These are phyloP conservation scores for Carassius gibelio DNA, from an alignment of 2,113 vertebrate genomes.

Conservation along the genomic window DNA sequence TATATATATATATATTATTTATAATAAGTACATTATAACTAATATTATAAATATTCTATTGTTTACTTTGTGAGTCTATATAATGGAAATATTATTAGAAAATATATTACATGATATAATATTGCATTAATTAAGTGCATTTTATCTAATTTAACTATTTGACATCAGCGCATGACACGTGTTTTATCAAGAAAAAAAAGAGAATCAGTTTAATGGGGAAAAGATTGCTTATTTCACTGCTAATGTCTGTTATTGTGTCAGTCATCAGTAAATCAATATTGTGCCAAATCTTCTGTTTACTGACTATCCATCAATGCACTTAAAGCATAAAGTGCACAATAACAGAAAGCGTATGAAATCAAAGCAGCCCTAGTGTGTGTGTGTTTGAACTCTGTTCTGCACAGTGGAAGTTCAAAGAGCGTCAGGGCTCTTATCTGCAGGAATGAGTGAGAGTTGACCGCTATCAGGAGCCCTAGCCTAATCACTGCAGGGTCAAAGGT, in stretches of 20 bases:
- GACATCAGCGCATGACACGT: background rate
- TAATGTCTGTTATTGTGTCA: background rate
- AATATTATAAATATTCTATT: too few species aligned
- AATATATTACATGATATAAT: too few species aligned
- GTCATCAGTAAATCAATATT: background rate
- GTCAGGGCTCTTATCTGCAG: conserved; percentile 33
- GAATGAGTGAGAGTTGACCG: background rate
- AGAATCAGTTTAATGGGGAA: background rate
- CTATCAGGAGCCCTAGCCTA: background rate
- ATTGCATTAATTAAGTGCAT: too few species aligned
- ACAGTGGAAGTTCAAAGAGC: conserved; percentile 33
- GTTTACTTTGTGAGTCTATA: too few species aligned
- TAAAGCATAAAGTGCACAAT: background rate
- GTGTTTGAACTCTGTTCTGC: conserved; percentile 11
- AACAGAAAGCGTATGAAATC: background rate
- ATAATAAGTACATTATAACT: too few species aligned
- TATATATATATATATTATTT: too few species aligned
- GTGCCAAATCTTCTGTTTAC: too few species aligned
- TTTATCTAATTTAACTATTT: background rate
- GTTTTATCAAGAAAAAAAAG: background rate
- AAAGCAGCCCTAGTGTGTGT: conserved; percentile 13
- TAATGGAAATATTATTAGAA: too few species aligned
- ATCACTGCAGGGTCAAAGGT: conserved; percentile 27
- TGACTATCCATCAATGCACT: too few species aligned
- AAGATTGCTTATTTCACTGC: background rate